Percentiles rank a stretch among this genome's conserved stretches.
Conservation (phyloP, 2,888 invertebrate species). For the Erebia ligea region DNA sequence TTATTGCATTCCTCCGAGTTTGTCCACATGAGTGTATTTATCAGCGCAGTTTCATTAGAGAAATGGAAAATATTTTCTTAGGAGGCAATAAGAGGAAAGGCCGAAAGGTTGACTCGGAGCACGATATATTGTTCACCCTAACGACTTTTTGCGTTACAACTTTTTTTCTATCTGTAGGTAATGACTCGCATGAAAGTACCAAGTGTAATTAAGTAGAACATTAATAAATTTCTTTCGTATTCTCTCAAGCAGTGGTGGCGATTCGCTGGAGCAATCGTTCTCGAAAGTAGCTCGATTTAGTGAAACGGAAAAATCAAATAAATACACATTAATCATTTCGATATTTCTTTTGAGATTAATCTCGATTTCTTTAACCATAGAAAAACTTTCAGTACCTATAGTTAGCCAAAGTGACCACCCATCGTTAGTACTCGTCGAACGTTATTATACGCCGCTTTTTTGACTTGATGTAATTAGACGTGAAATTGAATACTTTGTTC, state of each 20-base stretch:
- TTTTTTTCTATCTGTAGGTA: constrained; percentile 1
- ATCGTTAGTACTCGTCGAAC: not conserved
- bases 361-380: too few species aligned
- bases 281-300: too few species aligned
- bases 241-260: too few species aligned
- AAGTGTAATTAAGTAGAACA: not conserved
- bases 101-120: not conserved
- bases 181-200: not conserved
- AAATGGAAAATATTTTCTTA: constrained; percentile 3
- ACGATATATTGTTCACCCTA: not conserved
- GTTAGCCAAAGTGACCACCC: too few species aligned
- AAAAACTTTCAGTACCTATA: too few species aligned
- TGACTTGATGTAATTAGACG: constrained; percentile 30
- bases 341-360: too few species aligned
- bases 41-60: constrained; percentile 13
- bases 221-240: not conserved
- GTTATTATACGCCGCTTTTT: constrained; percentile 25
- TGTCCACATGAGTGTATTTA: not conserved
- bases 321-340: too few species aligned
- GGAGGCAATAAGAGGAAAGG: constrained; percentile 8
- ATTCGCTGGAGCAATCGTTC: too few species aligned
- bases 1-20: not conserved
- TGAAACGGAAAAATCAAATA: too few species aligned
- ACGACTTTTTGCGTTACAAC: not conserved
- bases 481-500: constrained; percentile 3